Conservation (phyloP, 1,140 invertebrate genomes). For the Polypedilum pembai region DNA sequence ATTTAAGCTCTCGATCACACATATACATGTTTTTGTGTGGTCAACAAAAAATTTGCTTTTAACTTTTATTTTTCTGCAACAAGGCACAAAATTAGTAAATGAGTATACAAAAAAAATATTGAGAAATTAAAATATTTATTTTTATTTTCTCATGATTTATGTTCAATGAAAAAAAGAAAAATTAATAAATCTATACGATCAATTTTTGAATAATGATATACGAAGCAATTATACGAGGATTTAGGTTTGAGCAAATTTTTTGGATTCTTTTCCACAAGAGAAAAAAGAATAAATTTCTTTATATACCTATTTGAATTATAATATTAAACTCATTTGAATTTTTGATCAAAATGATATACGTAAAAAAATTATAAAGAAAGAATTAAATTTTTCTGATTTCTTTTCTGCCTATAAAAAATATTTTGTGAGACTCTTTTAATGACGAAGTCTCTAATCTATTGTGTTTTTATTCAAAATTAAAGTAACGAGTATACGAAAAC, state of each 20-base stretch:
- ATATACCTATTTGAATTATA: neutral
- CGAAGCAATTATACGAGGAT: conserved; percentile 23
- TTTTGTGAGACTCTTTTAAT: neutral
- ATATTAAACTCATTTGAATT: neutral
- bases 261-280: neutral
- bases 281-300: neutral
- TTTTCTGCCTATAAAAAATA: neutral
- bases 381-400: no score
- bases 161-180: neutral
- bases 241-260: neutral
- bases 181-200: neutral
- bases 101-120: neutral
- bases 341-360: conserved; percentile 3
- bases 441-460: neutral
- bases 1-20: no score
- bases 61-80: no score
- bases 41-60: no score
- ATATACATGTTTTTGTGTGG: no score
- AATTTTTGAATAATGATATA: neutral
- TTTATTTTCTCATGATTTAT: neutral
- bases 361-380: neutral
- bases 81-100: neutral
- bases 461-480: conserved; percentile 4
- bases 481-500: neutral
- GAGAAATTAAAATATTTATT: no score